phyloP scores from a whole-genome alignment of 2,888 invertebrate species.

The Scaptomyza polygonia region DNA sequence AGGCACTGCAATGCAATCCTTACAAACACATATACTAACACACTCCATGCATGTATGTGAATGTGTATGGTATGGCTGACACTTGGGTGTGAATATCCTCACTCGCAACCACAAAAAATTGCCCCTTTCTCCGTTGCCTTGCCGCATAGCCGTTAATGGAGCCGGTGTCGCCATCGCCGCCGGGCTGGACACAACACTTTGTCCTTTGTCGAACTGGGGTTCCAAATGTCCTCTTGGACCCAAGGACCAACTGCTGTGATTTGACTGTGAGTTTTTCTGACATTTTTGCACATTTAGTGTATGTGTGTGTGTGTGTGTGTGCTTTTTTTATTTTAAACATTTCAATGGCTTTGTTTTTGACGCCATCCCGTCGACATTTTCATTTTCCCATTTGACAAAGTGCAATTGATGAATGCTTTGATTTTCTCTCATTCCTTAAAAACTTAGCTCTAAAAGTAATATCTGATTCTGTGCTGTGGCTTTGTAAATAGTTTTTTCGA shows the following conservation, averaged over 20 bases:
- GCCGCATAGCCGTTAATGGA: slow-evolving; percentile 63
- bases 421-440: slow-evolving; percentile 2
- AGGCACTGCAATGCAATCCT: slow-evolving; percentile 56
- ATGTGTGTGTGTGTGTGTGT: slow-evolving; percentile 28
- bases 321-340: slow-evolving; percentile 26
- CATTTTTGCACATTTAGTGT: slow-evolving; percentile 75
- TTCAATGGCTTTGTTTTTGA: slow-evolving; percentile 50
- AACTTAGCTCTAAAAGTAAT: not conserved
- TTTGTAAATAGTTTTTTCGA: slow-evolving; percentile 7
- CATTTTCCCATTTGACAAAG: slow-evolving; percentile 68
- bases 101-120: slow-evolving; percentile 53
- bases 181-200: slow-evolving; percentile 74
- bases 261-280: slow-evolving; percentile 80
- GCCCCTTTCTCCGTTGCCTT: not conserved
- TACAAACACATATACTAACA: slow-evolving; percentile 13
- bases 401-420: slow-evolving; percentile 72
- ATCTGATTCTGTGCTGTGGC: slow-evolving; percentile 16
- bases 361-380: slow-evolving; percentile 55
- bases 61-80: slow-evolving; percentile 67
- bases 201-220: slow-evolving; percentile 48
- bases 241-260: slow-evolving; percentile 77
- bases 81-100: slow-evolving; percentile 75
- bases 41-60: slow-evolving; percentile 33
- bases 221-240: slow-evolving; percentile 9
- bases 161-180: slow-evolving; percentile 71